phyloP scores from a whole-genome alignment of 2,888 invertebrate genomes.

The Drepana falcataria region DNA sequence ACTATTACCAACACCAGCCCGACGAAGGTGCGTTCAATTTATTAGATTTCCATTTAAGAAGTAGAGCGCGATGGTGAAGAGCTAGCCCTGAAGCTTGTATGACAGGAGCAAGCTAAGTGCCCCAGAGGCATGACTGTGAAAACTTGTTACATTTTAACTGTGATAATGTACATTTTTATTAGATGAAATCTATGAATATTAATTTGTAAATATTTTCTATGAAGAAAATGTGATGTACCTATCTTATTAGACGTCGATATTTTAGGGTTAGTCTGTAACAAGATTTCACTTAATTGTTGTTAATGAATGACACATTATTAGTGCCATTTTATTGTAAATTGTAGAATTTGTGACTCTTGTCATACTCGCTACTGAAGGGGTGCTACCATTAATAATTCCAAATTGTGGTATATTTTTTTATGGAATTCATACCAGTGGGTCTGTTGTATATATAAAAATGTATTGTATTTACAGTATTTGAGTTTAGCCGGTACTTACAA shows the following conservation, averaged over 20 bases:
- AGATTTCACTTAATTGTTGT: conserved; percentile 76
- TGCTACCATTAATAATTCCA: conserved; percentile 80
- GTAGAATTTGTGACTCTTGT: conserved; percentile 78
- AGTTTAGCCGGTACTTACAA: conserved; percentile 76
- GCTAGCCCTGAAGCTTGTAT: conserved; percentile 79
- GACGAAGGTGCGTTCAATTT: conserved; percentile 80
- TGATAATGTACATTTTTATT: conserved; percentile 75
- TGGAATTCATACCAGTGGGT: conserved; percentile 76
- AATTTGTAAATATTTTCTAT: conserved; percentile 70
- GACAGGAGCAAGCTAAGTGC: conserved; percentile 78
- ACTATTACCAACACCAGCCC: conserved; percentile 78
- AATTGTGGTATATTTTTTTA: conserved; percentile 77
- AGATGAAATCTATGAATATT: conserved; percentile 73
- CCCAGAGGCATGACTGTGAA: conserved; percentile 66
- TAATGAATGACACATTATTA: conserved; percentile 75
- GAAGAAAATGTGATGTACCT: conserved; percentile 66
- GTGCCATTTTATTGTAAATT: conserved; percentile 79
- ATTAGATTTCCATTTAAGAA: conserved; percentile 78
- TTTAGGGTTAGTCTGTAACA: conserved; percentile 77
- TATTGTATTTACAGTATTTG: conserved; percentile 78
- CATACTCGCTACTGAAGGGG: conserved; percentile 80
- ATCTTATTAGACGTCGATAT: conserved; percentile 59
- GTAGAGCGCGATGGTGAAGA: conserved; percentile 80
- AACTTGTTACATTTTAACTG: conserved; percentile 79
- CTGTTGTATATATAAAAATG: conserved; percentile 74